Base-by-base conservation (phyloP, 2,113 vertebrate genomes). In the Corythornis madagascariensis region DNA sequence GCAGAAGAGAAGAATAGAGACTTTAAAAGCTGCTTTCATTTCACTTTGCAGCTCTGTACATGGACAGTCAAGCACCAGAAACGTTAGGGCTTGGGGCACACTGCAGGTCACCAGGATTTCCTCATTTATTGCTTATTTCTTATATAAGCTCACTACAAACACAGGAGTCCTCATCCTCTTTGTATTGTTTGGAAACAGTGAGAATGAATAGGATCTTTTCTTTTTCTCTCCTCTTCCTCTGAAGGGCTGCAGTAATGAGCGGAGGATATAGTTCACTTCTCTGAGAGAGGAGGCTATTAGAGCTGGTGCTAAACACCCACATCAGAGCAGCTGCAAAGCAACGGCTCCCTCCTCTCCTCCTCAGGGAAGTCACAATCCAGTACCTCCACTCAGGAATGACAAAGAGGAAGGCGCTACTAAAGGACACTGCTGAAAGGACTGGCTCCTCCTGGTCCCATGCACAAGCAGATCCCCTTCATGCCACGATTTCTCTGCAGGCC, bases 11-110 rank as follows among this genome's bases (percentile, higher is more conserved):
- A 88, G 92, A 95, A 94, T 47, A 87, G 79, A 81, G 91, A 83
- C 84, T 94, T 88, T 89, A 92, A 96, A 96, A 92, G 95, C 87
- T 31, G 57, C 96, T 95, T 96, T 96, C 91, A 93, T 92, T 96
- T 89, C 48, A 21, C 89, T 91, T 67, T 35, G 57, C 82, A 56
- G 75, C 75, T 94, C 79, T 42, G 67, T 74, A 52, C 79, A 6
- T 1, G 28, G 85, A 52, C 61, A 87, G 81, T 85, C 47, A 64
- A 89, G 92, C 87, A 92, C 72, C 72, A 95, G 91, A 95, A 95
- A 89, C 61, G 20, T 42, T 83, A 83, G 82, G 91, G 82, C 89
- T 90, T 21, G 50, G 65, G 94, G 92, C 87, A 73, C 24, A 1
- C 89, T 48, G 61, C 66, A 64, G 92, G 90, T 73, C 96, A 94